Conservation (phyloP, 2,113 vertebrate genomes). For the Plecturocebus donacophilus region DNA sequence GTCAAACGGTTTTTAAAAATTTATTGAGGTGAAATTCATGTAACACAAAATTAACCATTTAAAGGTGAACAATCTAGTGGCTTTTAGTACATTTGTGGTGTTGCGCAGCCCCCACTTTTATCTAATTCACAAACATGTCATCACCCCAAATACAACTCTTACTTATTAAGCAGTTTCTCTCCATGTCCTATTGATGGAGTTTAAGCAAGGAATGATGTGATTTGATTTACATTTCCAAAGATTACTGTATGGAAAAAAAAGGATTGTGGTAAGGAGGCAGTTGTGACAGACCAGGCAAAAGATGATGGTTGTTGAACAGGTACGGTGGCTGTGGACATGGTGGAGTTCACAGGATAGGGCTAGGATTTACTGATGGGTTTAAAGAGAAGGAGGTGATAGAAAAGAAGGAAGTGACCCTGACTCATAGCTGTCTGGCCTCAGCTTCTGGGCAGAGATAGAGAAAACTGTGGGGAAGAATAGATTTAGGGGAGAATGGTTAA, state of each 20-base stretch:
- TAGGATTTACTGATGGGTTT: background rate
- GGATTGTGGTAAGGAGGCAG: background rate
- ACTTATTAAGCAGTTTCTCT: background rate
- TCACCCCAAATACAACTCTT: background rate
- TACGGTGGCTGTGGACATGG: background rate
- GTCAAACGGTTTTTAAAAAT: background rate
- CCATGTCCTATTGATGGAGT: background rate
- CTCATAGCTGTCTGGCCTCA: background rate
- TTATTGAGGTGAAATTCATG: background rate
- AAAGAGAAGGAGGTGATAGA: background rate
- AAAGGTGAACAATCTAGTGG: background rate
- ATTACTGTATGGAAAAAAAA: background rate
- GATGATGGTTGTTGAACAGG: background rate
- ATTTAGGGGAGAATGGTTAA: background rate
- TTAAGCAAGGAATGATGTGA: background rate
- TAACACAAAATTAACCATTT: background rate
- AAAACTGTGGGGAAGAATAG: background rate
- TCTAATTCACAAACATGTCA: background rate
- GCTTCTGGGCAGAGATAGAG: background rate
- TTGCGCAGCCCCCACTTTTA: background rate
- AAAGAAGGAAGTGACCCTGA: background rate
- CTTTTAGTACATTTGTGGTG: background rate
- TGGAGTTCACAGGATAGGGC: background rate
- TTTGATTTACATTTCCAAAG: background rate
- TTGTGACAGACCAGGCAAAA: background rate